A percentile compares a stretch with the other conserved stretches of the same genome.
Evolutionary conservation across 1,140 invertebrate species (phyloP).

Genomic region (Venturia canescens): DNA sequence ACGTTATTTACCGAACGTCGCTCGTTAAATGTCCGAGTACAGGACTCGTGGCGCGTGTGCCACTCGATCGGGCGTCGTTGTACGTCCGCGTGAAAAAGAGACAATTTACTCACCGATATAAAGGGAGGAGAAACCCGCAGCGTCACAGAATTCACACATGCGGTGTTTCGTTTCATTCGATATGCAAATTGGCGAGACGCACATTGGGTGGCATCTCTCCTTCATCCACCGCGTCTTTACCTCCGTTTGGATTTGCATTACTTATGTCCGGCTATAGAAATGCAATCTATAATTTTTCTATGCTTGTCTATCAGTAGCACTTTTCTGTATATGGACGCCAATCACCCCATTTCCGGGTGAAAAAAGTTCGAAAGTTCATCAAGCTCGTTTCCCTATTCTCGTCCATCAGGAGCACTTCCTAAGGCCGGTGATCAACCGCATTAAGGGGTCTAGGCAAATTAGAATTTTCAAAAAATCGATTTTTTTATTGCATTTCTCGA

Average conservation of each 20-base stretch:
- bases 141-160: constrained; percentile 28
- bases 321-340: constrained; percentile 1
- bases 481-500: too few relatives aligned
- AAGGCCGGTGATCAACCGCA: background rate
- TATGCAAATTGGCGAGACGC: constrained; percentile 63
- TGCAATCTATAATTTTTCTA: constrained; percentile 13
- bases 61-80: constrained; percentile 54
- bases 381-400: background rate
- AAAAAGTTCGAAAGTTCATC: constrained; percentile 2
- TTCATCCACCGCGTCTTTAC: constrained; percentile 24
- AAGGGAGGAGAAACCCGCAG: background rate
- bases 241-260: constrained; percentile 5
- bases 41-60: constrained; percentile 36
- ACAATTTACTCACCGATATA: constrained; percentile 54
- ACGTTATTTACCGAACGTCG: constrained; percentile 41
- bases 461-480: too few relatives aligned
- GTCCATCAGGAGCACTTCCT: background rate
- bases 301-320: background rate
- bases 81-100: constrained; percentile 54
- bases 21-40: constrained; percentile 37
- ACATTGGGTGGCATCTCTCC: constrained; percentile 49
- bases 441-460: too few relatives aligned
- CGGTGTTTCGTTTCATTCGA: constrained; percentile 62
- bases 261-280: constrained; percentile 7
- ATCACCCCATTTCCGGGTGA: constrained; percentile 4